Conservation (phyloP, 2,797 vertebrate species). For the Helicolenus hilgendorfi region DNA sequence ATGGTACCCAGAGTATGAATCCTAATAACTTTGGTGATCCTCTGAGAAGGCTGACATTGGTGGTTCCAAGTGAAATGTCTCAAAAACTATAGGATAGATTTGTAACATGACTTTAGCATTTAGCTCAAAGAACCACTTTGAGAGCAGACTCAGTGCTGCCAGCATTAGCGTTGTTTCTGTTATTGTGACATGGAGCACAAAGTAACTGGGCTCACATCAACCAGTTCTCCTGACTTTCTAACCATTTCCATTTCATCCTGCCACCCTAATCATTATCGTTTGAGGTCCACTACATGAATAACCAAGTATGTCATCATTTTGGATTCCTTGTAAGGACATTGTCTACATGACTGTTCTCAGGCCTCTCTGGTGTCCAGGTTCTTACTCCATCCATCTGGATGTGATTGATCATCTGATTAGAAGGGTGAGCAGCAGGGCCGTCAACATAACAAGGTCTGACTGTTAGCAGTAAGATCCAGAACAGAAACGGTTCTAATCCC, state of each 20-base stretch:
- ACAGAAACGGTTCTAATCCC: constrained; percentile 53
- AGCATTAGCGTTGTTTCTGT: not conserved
- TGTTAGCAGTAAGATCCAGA: constrained; percentile 25
- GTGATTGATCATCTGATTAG: constrained; percentile 61
- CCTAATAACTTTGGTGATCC: not conserved
- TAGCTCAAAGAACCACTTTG: not conserved
- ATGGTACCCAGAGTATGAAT: not conserved
- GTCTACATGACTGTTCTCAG: constrained; percentile 24
- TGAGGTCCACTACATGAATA: not conserved
- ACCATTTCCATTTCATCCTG: not conserved
- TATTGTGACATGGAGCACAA: not conserved
- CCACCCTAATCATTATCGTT: not conserved
- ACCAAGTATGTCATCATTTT: not conserved
- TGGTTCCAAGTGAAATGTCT: not conserved
- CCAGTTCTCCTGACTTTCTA: not conserved
- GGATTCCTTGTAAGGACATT: not conserved
- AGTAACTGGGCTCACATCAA: not conserved
- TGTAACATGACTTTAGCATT: not conserved
- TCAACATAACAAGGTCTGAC: constrained; percentile 37
- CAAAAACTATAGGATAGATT: not conserved
- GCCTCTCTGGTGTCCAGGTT: constrained; percentile 30
- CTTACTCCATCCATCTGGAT: constrained; percentile 60
- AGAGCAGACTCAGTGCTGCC: not conserved
- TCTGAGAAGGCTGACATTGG: not conserved
- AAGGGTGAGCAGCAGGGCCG: not conserved